phyloP scores from a whole-genome alignment of 53 echinoderm and acorn worm species.

The Henricia sp. region DNA sequence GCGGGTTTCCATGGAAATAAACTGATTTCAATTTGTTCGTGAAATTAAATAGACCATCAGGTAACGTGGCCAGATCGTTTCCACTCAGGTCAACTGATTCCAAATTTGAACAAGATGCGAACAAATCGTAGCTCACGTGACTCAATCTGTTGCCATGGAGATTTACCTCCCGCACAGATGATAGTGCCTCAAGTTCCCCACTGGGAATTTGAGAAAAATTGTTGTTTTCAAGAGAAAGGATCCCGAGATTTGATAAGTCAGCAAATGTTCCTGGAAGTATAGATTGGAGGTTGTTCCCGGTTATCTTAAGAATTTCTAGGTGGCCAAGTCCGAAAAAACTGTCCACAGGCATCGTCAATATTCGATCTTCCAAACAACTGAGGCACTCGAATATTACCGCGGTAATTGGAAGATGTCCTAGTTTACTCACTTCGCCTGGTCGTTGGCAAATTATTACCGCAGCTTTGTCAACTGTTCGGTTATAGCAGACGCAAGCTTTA shows the following conservation, averaged over 20 bases:
- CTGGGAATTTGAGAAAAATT: conserved; percentile 19
- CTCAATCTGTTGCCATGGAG: conserved; percentile 48
- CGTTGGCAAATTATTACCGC: conserved; percentile 37
- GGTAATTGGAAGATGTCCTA: conserved; percentile 31
- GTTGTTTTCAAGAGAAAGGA: conserved; percentile 51
- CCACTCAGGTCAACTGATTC: conserved; percentile 44
- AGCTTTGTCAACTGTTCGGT: conserved; percentile 25
- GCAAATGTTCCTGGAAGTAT: conserved; percentile 49
- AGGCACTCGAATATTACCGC: conserved; percentile 51
- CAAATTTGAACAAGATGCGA: conserved; percentile 37
- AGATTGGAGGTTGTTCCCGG: conserved; percentile 30
- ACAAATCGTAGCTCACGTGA: conserved; percentile 6
- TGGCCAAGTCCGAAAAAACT: conserved; percentile 9
- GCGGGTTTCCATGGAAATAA: conserved; percentile 64
- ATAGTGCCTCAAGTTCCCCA: conserved; percentile 1
- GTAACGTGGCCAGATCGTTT: conserved; percentile 50
- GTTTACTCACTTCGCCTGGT: not conserved
- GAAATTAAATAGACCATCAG: conserved; percentile 61
- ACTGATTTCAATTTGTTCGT: conserved; percentile 19
- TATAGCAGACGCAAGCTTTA: conserved; percentile 53
- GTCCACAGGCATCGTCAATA: not conserved
- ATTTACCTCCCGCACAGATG: conserved; percentile 23
- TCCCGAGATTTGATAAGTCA: conserved; percentile 36
- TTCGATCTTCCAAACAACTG: not conserved
- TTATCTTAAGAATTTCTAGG: conserved; percentile 46